Conservation (phyloP, 2,888 invertebrate genomes). For the Vesta saturnalis region DNA sequence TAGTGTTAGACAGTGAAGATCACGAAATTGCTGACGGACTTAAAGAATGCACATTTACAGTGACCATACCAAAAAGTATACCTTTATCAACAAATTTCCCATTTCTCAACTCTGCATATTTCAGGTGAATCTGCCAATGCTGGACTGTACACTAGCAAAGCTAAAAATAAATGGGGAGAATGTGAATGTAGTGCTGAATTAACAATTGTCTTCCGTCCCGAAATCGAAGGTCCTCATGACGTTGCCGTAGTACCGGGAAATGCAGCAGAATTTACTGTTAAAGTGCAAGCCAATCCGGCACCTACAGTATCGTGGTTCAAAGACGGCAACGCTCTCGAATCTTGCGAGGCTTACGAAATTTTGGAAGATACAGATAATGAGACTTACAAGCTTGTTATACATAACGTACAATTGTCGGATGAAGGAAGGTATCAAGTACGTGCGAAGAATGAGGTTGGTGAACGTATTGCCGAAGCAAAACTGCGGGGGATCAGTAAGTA, state of each 20-base stretch:
- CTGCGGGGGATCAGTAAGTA: conserved; percentile 76
- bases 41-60: conserved; percentile 81
- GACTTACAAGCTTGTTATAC: conserved; percentile 76
- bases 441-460: conserved; percentile 82
- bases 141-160: conserved; percentile 82
- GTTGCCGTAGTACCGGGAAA: conserved; percentile 80
- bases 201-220: conserved; percentile 82
- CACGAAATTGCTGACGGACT: conserved; percentile 78
- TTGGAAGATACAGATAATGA: conserved; percentile 71
- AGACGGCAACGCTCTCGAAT: conserved; percentile 70
- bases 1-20: conserved; percentile 71
- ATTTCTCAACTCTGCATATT: neutral
- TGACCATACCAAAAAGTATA: conserved; percentile 81
- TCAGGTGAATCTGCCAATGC: conserved; percentile 78
- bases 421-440: conserved; percentile 81
- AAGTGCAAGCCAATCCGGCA: conserved; percentile 88
- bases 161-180: conserved; percentile 84
- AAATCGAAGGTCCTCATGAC: conserved; percentile 80
- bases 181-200: conserved; percentile 77
- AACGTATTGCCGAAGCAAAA: conserved; percentile 73
- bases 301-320: conserved; percentile 88
- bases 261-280: conserved; percentile 80
- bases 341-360: conserved; percentile 68
- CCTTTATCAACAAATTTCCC: neutral
- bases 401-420: conserved; percentile 76